Percentiles rank a stretch among this genome's conserved stretches.
These are phyloP conservation scores for Varanus komodoensis DNA, from an alignment of 2,113 vertebrate species.

Conservation along the genomic window DNA sequence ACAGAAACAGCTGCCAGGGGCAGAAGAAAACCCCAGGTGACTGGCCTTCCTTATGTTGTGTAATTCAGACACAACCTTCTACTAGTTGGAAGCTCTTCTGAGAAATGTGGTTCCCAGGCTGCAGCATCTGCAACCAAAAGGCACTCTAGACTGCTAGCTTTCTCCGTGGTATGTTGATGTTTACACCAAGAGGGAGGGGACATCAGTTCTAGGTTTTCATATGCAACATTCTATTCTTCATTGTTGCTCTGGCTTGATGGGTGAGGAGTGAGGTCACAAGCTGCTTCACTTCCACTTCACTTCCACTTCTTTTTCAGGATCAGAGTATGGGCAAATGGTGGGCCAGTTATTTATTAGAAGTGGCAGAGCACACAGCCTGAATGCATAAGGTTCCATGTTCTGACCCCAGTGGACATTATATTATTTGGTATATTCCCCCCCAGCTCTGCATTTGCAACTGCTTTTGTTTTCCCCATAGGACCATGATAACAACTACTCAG, in stretches of 20 bases:
- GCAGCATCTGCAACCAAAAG: neutral
- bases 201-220: neutral
- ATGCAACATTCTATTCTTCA: neutral
- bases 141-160: neutral
- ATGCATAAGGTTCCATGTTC: neutral
- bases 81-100: neutral
- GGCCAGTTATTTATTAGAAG: neutral
- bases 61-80: neutral
- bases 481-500: too few relatives aligned
- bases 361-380: neutral
- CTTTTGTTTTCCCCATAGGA: too few relatives aligned
- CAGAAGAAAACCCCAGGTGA: neutral
- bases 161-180: neutral
- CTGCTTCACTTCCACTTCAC: too few relatives aligned
- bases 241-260: neutral
- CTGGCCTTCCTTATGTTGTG: neutral
- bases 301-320: neutral
- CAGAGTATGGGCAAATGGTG: neutral
- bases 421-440: too few relatives aligned
- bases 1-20: neutral
- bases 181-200: neutral
- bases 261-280: neutral
- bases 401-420: too few relatives aligned
- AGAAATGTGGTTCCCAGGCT: neutral
- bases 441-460: too few relatives aligned